These are phyloP conservation scores for Callipepla californica DNA, from an alignment of 2,113 vertebrate genomes.

Conservation along the genomic window DNA sequence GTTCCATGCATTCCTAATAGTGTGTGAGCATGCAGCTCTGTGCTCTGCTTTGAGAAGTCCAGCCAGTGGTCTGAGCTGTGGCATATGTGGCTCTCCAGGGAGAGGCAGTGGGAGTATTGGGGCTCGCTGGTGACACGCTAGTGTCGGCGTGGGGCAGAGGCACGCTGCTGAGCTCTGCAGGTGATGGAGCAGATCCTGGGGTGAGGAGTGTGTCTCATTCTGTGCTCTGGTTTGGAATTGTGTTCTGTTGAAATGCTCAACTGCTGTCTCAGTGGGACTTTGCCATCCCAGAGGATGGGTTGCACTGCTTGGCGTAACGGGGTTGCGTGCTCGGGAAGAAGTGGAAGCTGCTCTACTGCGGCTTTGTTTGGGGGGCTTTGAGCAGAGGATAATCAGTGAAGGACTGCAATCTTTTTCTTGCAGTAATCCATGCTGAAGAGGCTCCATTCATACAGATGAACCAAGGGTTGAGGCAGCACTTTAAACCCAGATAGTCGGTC, in stretches of 20 bases:
- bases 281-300: neutral
- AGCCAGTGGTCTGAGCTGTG: neutral
- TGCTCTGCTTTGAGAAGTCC: neutral
- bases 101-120: fast-evolving
- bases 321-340: neutral
- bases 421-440: conserved; percentile 89
- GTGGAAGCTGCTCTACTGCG: neutral
- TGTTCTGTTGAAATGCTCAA: neutral
- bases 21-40: neutral
- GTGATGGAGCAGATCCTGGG: neutral
- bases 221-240: neutral
- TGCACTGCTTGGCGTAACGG: neutral
- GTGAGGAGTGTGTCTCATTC: neutral
- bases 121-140: neutral
- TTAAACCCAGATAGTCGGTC: conserved; percentile 94
- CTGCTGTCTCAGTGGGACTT: neutral
- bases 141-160: neutral
- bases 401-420: conserved; percentile 50
- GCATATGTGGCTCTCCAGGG: neutral
- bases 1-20: neutral
- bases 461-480: conserved; percentile 88
- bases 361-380: neutral
- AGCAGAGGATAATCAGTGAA: conserved; percentile 7
- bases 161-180: neutral
- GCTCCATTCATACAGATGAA: conserved; percentile 95